Base-by-base conservation (phyloP, 2,797 vertebrate genomes). In the Xerus rutilus region DNA sequence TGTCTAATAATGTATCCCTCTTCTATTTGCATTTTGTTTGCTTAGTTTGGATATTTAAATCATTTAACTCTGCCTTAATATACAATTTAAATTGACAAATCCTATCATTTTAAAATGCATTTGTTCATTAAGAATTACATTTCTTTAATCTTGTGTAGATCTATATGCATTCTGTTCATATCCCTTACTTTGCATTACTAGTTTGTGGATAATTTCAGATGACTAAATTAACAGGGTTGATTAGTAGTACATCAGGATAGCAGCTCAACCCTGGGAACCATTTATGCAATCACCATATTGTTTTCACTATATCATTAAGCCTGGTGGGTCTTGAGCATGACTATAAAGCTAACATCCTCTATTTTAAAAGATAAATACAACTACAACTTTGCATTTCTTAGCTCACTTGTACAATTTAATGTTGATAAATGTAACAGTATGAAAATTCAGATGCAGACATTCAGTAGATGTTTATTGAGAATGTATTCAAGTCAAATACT, bases 1-100 rank as follows among this genome's bases (percentile, higher is more conserved):
- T 86, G 18, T 82, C 67, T 94, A 82, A 73, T 94, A 94, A 93
- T 96, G 11, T 47, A 79, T 93, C 72, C 54, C 57, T 85, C 89
- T 70, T 47, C 3, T 78, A 67, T 90, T 93, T 97, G 39, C 62
- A 92, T 90, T 86, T 94, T 96, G 17, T 89, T 92, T 93, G 64
- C 67, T 65, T 94, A 74, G 79, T 96, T 95, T 57, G 59, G n/a
- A 83, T 28, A 5, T 77, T 76, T 92, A 92, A 82, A 73, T 91
- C 92, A 93, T 89, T 96, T 95, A 94, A 77, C 30, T 94, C 10
- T 73, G 18, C 4, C 25, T 23, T 91, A 30, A 89, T 92, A 91
- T 93, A 59, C 43, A 93, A 82, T 89, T 78, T 93, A 96, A 96
- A 94, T 96, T 49, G 18, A 78, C 43, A 76, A 96, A 82, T 74